Conservation (phyloP, 2,797 vertebrate species). For the Platalea minor region DNA sequence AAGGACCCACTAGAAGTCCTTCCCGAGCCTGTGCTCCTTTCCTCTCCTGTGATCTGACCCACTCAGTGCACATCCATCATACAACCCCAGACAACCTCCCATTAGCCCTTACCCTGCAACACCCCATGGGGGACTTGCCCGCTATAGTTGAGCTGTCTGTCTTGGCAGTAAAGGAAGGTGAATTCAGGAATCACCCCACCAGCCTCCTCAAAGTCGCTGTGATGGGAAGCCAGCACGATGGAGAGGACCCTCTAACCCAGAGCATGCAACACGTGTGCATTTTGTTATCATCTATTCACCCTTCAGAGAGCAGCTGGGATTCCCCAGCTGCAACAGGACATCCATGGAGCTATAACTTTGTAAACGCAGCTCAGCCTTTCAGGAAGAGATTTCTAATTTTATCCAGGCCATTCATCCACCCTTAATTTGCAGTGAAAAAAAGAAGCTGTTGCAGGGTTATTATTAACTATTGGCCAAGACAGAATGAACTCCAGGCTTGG, state of each 20-base stretch:
- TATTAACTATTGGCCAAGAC: slow-evolving; percentile 49
- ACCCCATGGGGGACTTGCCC: background rate
- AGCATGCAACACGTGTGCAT: background rate
- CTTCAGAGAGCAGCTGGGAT: background rate
- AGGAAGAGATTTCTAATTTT: slow-evolving; percentile 55
- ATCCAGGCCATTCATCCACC: slow-evolving; percentile 30
- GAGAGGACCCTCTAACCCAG: background rate
- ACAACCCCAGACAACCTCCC: background rate
- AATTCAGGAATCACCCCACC: background rate
- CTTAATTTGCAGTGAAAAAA: slow-evolving; percentile 9
- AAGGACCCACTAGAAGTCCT: background rate
- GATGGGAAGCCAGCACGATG: background rate
- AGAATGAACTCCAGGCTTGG: slow-evolving; percentile 54
- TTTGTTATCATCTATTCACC: background rate
- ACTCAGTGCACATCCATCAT: background rate
- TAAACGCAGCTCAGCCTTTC: slow-evolving; percentile 32
- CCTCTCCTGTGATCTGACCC: background rate
- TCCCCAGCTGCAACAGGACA: background rate
- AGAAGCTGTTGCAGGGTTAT: slow-evolving; percentile 32
- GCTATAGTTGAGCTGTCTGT: background rate
- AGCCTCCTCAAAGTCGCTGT: background rate
- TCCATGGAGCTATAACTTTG: background rate
- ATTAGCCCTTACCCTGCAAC: background rate
- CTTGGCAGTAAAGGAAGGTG: background rate
- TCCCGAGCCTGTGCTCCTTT: background rate